Percentiles rank a stretch among this genome's conserved stretches.
These are phyloP conservation scores for Eulacestoma nigropectus DNA, from an alignment of 2,113 vertebrate genomes.

Conservation along the genomic window DNA sequence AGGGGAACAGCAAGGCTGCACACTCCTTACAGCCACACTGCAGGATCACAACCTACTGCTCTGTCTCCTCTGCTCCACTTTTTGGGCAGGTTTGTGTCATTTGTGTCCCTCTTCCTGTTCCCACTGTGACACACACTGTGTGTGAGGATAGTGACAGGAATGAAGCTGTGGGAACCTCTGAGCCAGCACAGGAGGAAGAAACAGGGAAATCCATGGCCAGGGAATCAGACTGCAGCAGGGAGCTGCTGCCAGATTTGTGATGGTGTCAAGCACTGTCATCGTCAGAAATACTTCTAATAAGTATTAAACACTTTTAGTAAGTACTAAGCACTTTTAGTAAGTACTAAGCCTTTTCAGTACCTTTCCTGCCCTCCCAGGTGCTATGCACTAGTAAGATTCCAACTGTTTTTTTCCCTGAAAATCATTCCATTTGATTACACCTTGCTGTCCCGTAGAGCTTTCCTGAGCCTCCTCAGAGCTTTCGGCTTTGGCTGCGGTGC, in stretches of 20 bases:
- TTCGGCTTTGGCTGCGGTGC: background rate
- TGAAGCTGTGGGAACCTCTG: background rate
- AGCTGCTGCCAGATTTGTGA: background rate
- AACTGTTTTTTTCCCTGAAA: background rate
- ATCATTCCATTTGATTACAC: background rate
- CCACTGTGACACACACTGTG: background rate
- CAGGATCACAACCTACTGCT: fast-evolving
- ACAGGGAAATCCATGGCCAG: background rate
- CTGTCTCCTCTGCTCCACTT: background rate
- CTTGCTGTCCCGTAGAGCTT: background rate
- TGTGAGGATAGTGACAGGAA: background rate
- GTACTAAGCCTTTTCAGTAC: background rate
- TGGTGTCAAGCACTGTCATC: background rate
- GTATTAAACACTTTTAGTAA: background rate
- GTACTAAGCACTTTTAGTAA: background rate
- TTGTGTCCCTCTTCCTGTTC: background rate
- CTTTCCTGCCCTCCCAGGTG: background rate
- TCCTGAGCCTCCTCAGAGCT: background rate
- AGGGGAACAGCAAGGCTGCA: background rate
- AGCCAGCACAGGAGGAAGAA: background rate
- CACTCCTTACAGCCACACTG: background rate
- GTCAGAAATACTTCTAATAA: background rate
- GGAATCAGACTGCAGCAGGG: background rate
- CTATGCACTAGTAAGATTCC: background rate
- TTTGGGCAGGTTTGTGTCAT: background rate